A percentile compares a stretch with the other conserved stretches of the same genome.
Evolutionary conservation across 2,888 invertebrate genomes (phyloP).

Genomic region (Tenodera sinensis): DNA sequence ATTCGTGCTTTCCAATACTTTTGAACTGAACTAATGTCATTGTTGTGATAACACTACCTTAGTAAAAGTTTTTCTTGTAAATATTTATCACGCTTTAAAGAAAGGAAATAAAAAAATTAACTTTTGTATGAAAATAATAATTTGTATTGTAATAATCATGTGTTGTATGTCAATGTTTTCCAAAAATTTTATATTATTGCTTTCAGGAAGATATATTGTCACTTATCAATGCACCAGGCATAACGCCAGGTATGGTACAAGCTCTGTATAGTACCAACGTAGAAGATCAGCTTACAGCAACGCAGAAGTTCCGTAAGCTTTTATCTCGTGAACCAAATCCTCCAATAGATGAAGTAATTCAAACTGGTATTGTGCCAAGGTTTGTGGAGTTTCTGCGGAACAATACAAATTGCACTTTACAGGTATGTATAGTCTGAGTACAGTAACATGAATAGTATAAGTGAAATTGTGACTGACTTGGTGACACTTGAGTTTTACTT

Average conservation of each 20-base stretch:
- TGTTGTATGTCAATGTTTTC: too few species aligned
- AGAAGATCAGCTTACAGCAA: conserved; percentile 78
- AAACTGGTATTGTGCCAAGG: conserved; percentile 88
- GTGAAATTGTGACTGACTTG: too few species aligned
- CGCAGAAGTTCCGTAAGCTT: conserved; percentile 90
- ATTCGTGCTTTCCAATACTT: too few species aligned
- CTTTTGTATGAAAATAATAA: too few species aligned
- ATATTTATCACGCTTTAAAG: too few species aligned
- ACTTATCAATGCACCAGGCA: conserved; percentile 45
- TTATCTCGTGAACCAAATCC: conserved; percentile 94
- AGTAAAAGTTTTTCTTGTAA: too few species aligned
- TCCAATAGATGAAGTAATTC: conserved; percentile 94
- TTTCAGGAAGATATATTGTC: conserved; percentile 20
- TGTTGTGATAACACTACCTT: too few species aligned
- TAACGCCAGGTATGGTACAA: conserved; percentile 80
- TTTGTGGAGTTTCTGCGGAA: conserved; percentile 89
- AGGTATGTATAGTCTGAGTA: conserved; percentile 53
- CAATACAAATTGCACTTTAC: conserved; percentile 77
- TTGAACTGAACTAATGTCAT: too few species aligned
- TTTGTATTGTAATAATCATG: too few species aligned
- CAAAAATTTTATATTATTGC: background rate
- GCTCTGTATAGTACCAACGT: conserved; percentile 73
- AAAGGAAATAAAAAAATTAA: too few species aligned
- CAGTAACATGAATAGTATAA: too few species aligned
- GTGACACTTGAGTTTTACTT: too few species aligned